Conservation (phyloP, 2,888 invertebrate species). For the Caradrina clavipalpis region DNA sequence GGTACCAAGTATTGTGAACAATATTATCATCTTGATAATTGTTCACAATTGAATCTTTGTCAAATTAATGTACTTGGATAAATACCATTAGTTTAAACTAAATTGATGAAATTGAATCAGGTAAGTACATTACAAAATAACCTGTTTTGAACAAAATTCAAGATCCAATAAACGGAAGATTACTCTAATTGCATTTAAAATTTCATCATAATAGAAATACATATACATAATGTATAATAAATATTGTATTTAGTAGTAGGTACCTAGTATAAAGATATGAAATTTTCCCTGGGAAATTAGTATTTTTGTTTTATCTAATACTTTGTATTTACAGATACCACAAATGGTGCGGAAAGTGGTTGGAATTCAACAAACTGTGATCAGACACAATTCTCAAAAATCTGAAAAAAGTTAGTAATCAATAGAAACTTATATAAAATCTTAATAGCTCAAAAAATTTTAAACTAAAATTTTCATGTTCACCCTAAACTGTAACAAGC, state of each 20-base stretch:
- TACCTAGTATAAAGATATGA: background rate
- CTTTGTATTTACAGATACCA: conserved; percentile 61
- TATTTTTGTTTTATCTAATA: background rate
- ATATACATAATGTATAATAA: no score
- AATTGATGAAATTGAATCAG: background rate
- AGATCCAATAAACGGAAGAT: background rate
- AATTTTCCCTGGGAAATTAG: background rate
- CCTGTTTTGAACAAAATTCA: background rate
- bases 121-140: conserved; percentile 22
- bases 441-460: background rate
- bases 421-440: background rate
- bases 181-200: no score
- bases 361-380: conserved; percentile 62
- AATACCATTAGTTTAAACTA: background rate
- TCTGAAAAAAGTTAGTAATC: conserved; percentile 82
- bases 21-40: no score
- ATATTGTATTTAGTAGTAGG: no score
- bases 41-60: no score
- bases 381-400: conserved; percentile 75
- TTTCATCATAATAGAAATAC: no score
- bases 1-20: no score
- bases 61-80: background rate
- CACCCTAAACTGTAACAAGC: background rate
- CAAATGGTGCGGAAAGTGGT: conserved; percentile 60
- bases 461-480: background rate